phyloP scores from a whole-genome alignment of 2,797 vertebrate species.

The Acanthurus lineatus region DNA sequence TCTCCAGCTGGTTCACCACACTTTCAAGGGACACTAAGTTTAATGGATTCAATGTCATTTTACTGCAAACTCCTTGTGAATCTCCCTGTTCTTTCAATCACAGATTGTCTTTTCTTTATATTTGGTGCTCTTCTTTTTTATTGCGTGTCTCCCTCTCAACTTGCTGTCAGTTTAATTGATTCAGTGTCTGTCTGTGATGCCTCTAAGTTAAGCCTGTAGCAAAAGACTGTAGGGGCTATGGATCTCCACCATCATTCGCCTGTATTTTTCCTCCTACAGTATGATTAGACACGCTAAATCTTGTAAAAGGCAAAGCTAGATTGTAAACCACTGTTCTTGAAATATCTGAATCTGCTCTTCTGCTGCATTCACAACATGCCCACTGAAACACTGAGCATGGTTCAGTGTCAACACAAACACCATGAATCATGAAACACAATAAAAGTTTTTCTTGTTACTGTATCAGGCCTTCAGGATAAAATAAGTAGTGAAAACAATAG shows the following conservation, averaged over 20 bases:
- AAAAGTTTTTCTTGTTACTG: neutral
- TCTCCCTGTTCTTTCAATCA: slow-evolving; percentile 26
- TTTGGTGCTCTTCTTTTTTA: slow-evolving; percentile 8
- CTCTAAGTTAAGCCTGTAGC: slow-evolving; percentile 56
- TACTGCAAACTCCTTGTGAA: slow-evolving; percentile 14
- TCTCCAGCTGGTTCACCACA: slow-evolving; percentile 43
- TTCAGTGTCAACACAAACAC: slow-evolving; percentile 3
- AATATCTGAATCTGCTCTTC: neutral
- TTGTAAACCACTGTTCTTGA: slow-evolving; percentile 11
- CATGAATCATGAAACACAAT: neutral
- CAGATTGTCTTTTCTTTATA: slow-evolving; percentile 18
- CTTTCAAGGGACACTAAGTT: slow-evolving; percentile 35
- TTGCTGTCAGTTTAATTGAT: slow-evolving; percentile 42
- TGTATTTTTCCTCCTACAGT: neutral
- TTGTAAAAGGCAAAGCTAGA: neutral
- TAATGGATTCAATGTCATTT: slow-evolving; percentile 30
- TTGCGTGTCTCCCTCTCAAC: neutral
- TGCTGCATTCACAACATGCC: neutral
- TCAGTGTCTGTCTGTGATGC: slow-evolving; percentile 33
- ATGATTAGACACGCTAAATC: neutral
- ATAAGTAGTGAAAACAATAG: neutral
- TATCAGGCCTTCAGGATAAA: neutral
- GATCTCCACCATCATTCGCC: slow-evolving; percentile 12
- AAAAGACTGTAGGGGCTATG: slow-evolving; percentile 17
- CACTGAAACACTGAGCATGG: neutral